Conservation (phyloP, 2,113 vertebrate species). For the Paradoxurus hermaphroditus region DNA sequence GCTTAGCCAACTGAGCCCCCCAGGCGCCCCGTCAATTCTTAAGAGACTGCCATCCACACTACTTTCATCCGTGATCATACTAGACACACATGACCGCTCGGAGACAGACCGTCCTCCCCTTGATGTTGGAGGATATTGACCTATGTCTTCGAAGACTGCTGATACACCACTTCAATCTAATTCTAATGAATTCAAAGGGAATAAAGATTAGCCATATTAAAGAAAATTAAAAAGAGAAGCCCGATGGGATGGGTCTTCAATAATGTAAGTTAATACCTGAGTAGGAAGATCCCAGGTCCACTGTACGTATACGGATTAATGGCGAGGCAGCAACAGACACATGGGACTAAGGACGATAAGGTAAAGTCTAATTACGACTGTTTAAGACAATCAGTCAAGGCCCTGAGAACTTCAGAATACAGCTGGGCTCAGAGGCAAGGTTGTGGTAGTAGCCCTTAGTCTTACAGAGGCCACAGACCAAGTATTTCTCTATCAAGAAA, state of each 20-base stretch:
- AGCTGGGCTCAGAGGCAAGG: neutral
- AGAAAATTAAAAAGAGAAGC: neutral
- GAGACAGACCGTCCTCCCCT: neutral
- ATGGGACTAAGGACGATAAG: neutral
- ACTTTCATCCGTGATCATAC: neutral
- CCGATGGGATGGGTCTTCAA: neutral
- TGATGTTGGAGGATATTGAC: neutral
- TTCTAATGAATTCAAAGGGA: neutral
- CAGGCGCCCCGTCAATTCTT: too few species aligned
- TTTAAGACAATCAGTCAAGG: neutral
- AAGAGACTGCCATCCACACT: neutral
- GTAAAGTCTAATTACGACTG: neutral
- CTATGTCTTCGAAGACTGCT: neutral
- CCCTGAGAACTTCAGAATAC: neutral
- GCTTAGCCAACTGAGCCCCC: too few species aligned
- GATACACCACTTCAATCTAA: neutral
- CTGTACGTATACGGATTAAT: neutral
- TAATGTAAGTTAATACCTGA: neutral
- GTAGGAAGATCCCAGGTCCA: neutral
- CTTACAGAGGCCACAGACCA: neutral
- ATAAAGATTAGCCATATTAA: conserved; percentile 6
- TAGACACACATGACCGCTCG: neutral
- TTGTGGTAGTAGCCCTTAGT: neutral
- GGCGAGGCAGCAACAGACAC: neutral
- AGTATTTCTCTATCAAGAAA: neutral